Percentiles rank a stretch among this genome's conserved stretches.
Evolutionary conservation across 2,797 vertebrate genomes (phyloP).

Genomic region (Tamandua tetradactyla): DNA sequence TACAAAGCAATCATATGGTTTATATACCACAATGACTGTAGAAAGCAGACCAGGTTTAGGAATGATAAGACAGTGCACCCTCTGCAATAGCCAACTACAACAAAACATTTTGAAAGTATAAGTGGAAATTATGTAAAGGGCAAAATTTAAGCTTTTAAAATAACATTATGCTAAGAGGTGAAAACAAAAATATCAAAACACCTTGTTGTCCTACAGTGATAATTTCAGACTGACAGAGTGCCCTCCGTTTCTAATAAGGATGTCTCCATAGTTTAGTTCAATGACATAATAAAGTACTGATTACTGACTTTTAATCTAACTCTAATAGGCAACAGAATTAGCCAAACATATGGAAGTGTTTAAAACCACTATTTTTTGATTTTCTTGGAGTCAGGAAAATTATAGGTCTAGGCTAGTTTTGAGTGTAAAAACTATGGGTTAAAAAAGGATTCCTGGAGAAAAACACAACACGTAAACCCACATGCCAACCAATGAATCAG

Average conservation of each 20-base stretch:
- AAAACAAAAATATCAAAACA: conserved; percentile 10
- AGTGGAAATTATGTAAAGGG: neutral
- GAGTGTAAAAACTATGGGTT: conserved; percentile 73
- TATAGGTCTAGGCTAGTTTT: conserved; percentile 60
- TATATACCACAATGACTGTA: neutral
- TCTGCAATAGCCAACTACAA: conserved; percentile 53
- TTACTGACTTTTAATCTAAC: conserved; percentile 22
- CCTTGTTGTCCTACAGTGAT: neutral
- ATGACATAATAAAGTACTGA: neutral
- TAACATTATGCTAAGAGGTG: conserved; percentile 58
- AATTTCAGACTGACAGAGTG: neutral
- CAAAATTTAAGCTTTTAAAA: conserved; percentile 52
- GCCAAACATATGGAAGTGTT: conserved; percentile 60
- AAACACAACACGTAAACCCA: neutral
- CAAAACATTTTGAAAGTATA: conserved; percentile 30
- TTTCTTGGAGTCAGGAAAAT: conserved; percentile 62
- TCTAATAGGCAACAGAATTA: conserved; percentile 50
- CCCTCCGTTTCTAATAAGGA: conserved; percentile 48
- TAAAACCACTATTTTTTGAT: conserved; percentile 58
- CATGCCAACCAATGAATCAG: conserved; percentile 28
- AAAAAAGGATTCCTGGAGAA: conserved; percentile 57
- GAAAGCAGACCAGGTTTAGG: conserved; percentile 47
- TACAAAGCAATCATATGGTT: conserved; percentile 64
- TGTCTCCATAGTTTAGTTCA: neutral
- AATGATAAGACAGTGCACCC: conserved; percentile 34